Conservation (phyloP, 2,113 vertebrate species). For the Toxotes jaculatrix region DNA sequence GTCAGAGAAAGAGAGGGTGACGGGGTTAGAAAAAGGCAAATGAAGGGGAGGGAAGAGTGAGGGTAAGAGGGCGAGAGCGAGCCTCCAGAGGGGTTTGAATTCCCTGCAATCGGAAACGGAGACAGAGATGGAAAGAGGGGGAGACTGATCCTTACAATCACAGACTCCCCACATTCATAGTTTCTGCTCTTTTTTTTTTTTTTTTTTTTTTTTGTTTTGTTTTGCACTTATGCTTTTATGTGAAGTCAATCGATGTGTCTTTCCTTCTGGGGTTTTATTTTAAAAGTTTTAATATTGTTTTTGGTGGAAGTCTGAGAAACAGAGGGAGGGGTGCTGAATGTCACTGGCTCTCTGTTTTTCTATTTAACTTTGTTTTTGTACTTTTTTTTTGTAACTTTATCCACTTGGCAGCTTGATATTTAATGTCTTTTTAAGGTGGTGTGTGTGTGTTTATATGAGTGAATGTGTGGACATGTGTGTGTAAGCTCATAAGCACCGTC, state of each 20-base stretch:
- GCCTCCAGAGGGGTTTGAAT: slow-evolving; percentile 47
- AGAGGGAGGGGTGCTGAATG: neutral
- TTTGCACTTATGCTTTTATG: slow-evolving; percentile 45
- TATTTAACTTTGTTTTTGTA: slow-evolving; percentile 60
- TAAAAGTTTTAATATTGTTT: slow-evolving; percentile 9
- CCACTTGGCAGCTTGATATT: slow-evolving; percentile 68
- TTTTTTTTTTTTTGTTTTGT: slow-evolving; percentile 9
- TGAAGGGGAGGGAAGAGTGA: neutral
- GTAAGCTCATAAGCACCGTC: slow-evolving; percentile 39
- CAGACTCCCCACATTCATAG: slow-evolving; percentile 14
- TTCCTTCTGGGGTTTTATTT: slow-evolving; percentile 26
- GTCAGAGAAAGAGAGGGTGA: neutral
- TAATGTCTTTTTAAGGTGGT: slow-evolving; percentile 56
- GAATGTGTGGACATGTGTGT: neutral
- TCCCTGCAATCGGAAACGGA: slow-evolving; percentile 40
- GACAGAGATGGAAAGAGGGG: slow-evolving; percentile 14
- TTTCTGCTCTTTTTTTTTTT: neutral
- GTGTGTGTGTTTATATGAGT: slow-evolving; percentile 9
- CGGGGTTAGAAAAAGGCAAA: slow-evolving; percentile 4
- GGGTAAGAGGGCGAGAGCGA: neutral
- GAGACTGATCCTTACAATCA: slow-evolving; percentile 25
- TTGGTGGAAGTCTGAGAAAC: neutral
- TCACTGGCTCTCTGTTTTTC: slow-evolving; percentile 47
- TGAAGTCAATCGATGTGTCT: slow-evolving; percentile 37
- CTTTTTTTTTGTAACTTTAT: slow-evolving; percentile 46